phyloP scores from a whole-genome alignment of 2,888 invertebrate genomes.

The Oxystoma pomonae region DNA sequence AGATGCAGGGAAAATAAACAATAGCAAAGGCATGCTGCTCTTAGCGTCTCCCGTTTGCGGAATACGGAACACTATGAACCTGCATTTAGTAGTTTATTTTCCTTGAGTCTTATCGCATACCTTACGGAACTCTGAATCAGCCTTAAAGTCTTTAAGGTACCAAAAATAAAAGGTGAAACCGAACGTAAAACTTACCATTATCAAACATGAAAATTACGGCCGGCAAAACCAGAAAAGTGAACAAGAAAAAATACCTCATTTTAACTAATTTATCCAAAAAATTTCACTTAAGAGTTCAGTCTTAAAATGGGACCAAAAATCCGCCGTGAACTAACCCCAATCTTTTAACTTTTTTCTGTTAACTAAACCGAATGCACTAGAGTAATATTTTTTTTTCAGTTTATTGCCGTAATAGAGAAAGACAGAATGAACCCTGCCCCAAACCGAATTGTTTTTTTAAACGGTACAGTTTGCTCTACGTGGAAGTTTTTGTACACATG shows the following conservation, averaged over 20 bases:
- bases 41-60: no score
- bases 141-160: no score
- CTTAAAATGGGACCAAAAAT: conserved; percentile 5
- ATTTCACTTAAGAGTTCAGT: background rate
- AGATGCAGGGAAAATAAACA: no score
- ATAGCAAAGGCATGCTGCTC: no score
- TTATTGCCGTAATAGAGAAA: background rate
- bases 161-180: no score
- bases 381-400: conserved; percentile 8
- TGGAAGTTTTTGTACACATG: conserved; percentile 45
- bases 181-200: conserved; percentile 58
- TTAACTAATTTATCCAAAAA: conserved; percentile 14
- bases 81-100: no score
- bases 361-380: conserved; percentile 8
- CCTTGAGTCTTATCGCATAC: no score
- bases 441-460: background rate
- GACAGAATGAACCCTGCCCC: background rate
- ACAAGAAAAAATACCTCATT: conserved; percentile 68
- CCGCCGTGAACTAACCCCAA: conserved; percentile 6
- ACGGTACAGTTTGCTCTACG: conserved; percentile 36
- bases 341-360: conserved; percentile 13
- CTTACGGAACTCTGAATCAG: no score
- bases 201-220: conserved; percentile 66
- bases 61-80: no score
- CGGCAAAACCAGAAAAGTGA: conserved; percentile 64